These are phyloP conservation scores for Drosophila varians DNA, from an alignment of 1,140 invertebrate genomes.

Conservation along the genomic window DNA sequence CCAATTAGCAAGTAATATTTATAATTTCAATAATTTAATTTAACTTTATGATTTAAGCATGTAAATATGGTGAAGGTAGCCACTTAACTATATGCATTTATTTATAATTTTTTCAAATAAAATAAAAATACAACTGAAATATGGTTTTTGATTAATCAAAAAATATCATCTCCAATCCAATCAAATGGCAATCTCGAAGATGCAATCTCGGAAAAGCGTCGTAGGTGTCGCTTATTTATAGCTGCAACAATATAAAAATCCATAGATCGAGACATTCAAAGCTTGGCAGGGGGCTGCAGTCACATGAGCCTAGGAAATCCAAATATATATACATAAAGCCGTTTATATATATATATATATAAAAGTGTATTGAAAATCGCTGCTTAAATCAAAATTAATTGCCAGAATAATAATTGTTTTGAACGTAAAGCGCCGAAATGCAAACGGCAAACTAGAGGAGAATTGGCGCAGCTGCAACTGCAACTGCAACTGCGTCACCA, in stretches of 20 bases:
- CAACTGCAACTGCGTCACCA: conserved; percentile 68
- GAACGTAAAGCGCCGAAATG: conserved; percentile 79
- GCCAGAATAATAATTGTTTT: conserved; percentile 82
- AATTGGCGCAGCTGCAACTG: conserved; percentile 77
- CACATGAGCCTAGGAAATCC: conserved; percentile 14
- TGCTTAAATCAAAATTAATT: conserved; percentile 83
- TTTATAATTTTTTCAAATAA: conserved; percentile 21
- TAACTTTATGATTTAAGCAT: conserved; percentile 37
- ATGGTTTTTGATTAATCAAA: not conserved
- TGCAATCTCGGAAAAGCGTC: conserved; percentile 18
- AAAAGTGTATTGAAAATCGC: conserved; percentile 76
- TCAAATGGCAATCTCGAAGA: conserved; percentile 17
- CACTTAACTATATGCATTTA: conserved; percentile 26
- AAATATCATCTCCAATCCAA: conserved; percentile 19
- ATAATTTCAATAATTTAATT: conserved; percentile 25
- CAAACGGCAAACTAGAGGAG: conserved; percentile 59
- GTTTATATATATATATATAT: conserved; percentile 42
- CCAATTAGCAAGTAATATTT: conserved; percentile 6
- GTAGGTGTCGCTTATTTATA: conserved; percentile 42
- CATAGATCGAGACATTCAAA: conserved; percentile 36
- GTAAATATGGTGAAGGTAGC: conserved; percentile 44
- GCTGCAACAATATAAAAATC: conserved; percentile 5
- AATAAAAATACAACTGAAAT: not conserved
- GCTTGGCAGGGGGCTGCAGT: conserved; percentile 10
- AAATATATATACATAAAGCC: conserved; percentile 17